phyloP scores from a whole-genome alignment of 2,888 invertebrate species.

The Rotaria socialis region DNA sequence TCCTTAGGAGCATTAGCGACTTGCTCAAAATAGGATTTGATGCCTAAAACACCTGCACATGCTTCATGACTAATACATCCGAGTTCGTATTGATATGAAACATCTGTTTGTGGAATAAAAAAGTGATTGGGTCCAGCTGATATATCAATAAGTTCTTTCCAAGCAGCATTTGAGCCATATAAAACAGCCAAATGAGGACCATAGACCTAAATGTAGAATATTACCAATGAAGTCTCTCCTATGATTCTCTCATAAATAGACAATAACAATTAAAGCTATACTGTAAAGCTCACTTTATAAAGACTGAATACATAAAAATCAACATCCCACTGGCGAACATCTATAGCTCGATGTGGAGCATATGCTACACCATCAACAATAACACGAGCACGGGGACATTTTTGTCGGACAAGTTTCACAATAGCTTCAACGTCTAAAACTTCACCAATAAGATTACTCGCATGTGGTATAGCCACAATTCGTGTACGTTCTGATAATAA shows the following conservation, averaged over 20 bases:
- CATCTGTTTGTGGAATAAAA: neutral
- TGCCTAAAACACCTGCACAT: neutral
- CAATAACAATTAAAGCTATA: too few relatives aligned
- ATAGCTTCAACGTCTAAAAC: neutral
- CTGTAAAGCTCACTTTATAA: neutral
- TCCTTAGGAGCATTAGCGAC: neutral
- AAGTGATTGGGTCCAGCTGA: neutral
- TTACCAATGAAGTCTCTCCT: too few relatives aligned
- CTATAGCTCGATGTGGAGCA: neutral
- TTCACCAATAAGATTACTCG: neutral
- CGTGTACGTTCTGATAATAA: neutral
- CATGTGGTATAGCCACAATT: slow-evolving; percentile 21
- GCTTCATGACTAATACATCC: slow-evolving; percentile 15
- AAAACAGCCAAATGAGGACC: neutral
- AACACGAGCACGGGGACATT: neutral
- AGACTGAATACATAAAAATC: slow-evolving; percentile 4
- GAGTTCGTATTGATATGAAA: neutral
- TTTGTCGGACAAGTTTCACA: neutral
- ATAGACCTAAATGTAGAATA: neutral
- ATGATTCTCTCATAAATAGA: too few relatives aligned
- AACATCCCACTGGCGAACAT: neutral
- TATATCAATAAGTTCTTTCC: neutral
- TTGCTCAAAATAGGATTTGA: neutral
- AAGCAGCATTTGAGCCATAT: neutral
- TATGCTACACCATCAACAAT: slow-evolving; percentile 27